Conservation (phyloP, 2,797 vertebrate species). For the Gadopsis marmoratus region DNA sequence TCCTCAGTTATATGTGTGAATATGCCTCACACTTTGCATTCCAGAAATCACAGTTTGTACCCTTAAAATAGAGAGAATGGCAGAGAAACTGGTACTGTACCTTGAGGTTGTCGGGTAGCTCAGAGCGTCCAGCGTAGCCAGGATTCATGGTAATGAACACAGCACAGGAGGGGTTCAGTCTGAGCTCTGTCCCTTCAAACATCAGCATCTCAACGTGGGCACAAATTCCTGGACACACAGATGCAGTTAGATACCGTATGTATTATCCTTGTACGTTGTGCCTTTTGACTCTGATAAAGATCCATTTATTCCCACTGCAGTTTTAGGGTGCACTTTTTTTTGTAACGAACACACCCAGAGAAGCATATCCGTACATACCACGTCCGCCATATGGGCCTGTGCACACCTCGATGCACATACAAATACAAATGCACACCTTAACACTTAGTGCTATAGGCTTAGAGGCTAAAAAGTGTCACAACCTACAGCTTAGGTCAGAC, state of each 20-base stretch:
- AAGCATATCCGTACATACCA: neutral
- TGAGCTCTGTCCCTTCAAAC: constrained; percentile 93
- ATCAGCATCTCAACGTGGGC: constrained; percentile 84
- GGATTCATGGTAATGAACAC: constrained; percentile 98
- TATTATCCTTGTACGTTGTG: neutral
- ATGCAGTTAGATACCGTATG: neutral
- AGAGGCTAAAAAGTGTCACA: neutral
- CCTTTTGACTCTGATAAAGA: constrained; percentile 3
- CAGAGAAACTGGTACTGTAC: constrained; percentile 61
- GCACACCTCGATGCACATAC: neutral
- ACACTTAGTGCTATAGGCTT: neutral
- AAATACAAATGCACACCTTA: neutral
- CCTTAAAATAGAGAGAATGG: neutral
- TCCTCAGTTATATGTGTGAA: neutral
- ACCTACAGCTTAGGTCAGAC: neutral
- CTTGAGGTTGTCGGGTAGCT: constrained; percentile 95
- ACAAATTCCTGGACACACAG: constrained; percentile 86
- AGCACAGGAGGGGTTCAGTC: constrained; percentile 91
- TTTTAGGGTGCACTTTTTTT: neutral
- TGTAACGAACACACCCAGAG: neutral
- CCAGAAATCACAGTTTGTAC: neutral
- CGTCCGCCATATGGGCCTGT: neutral
- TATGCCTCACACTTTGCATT: neutral
- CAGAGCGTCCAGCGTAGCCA: constrained; percentile 93
- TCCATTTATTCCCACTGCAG: neutral